Percentiles rank a stretch among this genome's conserved stretches.
phyloP scores from a whole-genome alignment of 1,140 invertebrate genomes.

The Scaptomyza pallida region DNA sequence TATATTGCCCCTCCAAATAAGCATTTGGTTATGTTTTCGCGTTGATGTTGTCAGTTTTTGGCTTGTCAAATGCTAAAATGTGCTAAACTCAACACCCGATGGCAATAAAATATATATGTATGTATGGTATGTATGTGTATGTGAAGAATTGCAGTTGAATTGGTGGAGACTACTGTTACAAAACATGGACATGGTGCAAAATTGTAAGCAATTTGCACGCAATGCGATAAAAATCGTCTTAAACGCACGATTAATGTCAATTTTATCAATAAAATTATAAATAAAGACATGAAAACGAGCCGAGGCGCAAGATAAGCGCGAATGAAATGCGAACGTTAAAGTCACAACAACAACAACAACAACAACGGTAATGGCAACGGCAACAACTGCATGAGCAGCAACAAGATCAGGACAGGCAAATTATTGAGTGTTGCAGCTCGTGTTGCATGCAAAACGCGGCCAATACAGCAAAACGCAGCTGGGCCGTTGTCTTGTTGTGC shows the following conservation, averaged over 20 bases:
- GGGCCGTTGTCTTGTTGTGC: constrained; percentile 36
- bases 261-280: constrained; percentile 84
- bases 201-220: constrained; percentile 83
- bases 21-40: neutral
- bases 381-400: constrained; percentile 30
- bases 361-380: constrained; percentile 25
- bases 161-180: constrained; percentile 27
- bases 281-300: constrained; percentile 83
- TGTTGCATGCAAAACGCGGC: constrained; percentile 63
- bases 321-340: constrained; percentile 70
- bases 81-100: constrained; percentile 10
- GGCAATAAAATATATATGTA: constrained; percentile 35
- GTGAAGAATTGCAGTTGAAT: constrained; percentile 7
- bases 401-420: constrained; percentile 65
- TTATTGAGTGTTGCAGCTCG: constrained; percentile 80
- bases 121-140: neutral
- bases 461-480: constrained; percentile 49
- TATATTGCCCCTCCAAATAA: too few species aligned
- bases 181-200: constrained; percentile 40
- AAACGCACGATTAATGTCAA: constrained; percentile 83
- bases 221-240: constrained; percentile 81
- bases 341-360: constrained; percentile 59
- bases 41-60: constrained; percentile 1
- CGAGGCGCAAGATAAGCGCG: constrained; percentile 72
- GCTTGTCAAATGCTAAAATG: neutral